Evolutionary conservation across 1,140 invertebrate genomes (phyloP), one percentile per base, ranked within the genome.

Genomic region (Oedothorax gibbosus): DNA sequence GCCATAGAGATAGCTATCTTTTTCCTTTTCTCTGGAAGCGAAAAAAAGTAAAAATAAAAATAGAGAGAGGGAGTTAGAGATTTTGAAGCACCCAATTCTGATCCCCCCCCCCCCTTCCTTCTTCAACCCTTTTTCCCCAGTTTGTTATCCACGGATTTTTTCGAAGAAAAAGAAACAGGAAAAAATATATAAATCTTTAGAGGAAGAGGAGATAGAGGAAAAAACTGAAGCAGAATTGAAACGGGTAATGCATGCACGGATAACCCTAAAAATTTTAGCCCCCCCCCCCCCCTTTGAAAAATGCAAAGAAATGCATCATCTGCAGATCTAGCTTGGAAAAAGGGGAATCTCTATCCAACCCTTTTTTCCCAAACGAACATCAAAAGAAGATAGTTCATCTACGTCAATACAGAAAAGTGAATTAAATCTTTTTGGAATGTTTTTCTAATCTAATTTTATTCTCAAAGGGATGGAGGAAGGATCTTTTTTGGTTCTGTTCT

Each of bases 131-230:
- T 60, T 72, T 78, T 53, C 57, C n/a, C 50, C 81, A 84, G 81
- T 84, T 84, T 84, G 81, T 84, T 84, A 84, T 84, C 81, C 81
- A 66, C 71, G 80, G 80, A 68, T 73, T 82, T 82, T 82, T 82
- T 82, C 72, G 69, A 68, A 57, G 57, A 79, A 79, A 15, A 18
- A 75, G 51, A 21, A 68, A 79, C 11, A 83, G 56, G 54, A 85
- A 85, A 65, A 62, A 73, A 75, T 54, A 51, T 18, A 69, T 65
- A 75, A 15, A 73, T 68, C 68, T 12, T 21, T 60, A 56, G 49
- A 78, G 60, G n/a, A 72, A 54, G 12, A 72, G 51, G 18, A 72
- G 21, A n/a, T 78, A 53, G 21, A 54, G 35, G 76, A 21, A 78
- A 20, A 78, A 75, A 62, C 18, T 53, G 75, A 77, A 60, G 69